These are phyloP conservation scores for Heloderma charlesbogerti DNA, from an alignment of 2,113 vertebrate genomes.

Conservation along the genomic window DNA sequence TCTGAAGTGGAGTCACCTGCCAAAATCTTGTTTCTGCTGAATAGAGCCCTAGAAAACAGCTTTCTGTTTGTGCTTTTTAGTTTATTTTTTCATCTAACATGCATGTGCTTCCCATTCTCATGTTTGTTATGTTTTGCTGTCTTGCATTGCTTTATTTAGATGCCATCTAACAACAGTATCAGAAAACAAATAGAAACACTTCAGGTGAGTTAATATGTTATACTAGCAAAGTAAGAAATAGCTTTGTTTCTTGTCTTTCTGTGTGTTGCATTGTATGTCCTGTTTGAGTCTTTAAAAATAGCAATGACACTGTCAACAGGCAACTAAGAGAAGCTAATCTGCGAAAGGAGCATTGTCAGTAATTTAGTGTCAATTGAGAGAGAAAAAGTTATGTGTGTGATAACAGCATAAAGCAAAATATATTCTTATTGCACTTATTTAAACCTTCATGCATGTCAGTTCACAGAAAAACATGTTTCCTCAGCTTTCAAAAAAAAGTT, in stretches of 20 bases:
- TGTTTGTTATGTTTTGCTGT: conserved; percentile 89
- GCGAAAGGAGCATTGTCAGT: conserved; percentile 46
- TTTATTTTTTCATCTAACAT: conserved; percentile 84
- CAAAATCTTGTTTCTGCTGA: conserved; percentile 76
- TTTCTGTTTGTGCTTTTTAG: conserved; percentile 80
- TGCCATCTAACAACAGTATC: conserved; percentile 99
- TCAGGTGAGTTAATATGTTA: conserved; percentile 91
- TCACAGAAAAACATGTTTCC: conserved; percentile 42
- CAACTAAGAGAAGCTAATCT: conserved; percentile 12
- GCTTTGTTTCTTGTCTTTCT: conserved; percentile 67
- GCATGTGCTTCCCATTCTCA: conserved; percentile 88
- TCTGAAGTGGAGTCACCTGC: not conserved
- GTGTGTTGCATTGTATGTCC: conserved; percentile 68
- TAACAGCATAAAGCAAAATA: conserved; percentile 28
- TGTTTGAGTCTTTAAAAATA: conserved; percentile 49
- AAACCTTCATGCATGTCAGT: conserved; percentile 28
- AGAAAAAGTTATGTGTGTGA: conserved; percentile 38
- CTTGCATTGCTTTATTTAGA: conserved; percentile 96
- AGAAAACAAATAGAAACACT: conserved; percentile 99
- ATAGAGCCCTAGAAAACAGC: conserved; percentile 81
- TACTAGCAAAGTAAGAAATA: conserved; percentile 71
- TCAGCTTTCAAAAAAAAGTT: conserved; percentile 37
- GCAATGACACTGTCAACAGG: conserved; percentile 5
- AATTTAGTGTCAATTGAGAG: not conserved
- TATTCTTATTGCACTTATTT: conserved; percentile 35